A percentile compares a stretch with the other conserved stretches of the same genome.
These are phyloP conservation scores for Bedellia somnulentella DNA, from an alignment of 2,888 invertebrate genomes.

Conservation along the genomic window DNA sequence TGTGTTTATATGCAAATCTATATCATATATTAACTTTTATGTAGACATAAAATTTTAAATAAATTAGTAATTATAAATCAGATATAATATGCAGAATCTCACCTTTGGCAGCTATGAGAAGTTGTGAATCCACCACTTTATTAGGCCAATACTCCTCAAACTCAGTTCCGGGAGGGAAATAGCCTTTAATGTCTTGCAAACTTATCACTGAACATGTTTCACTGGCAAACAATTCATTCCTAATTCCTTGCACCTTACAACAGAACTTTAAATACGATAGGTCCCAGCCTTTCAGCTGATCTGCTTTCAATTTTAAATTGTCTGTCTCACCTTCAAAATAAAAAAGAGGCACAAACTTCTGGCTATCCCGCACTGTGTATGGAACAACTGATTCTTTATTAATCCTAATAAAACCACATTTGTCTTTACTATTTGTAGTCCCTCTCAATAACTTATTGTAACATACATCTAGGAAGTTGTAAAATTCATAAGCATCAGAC, in stretches of 20 bases:
- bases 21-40: too few species aligned
- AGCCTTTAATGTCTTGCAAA: conserved; percentile 85
- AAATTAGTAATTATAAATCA: too few species aligned
- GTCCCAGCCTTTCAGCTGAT: conserved; percentile 89
- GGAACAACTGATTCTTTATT: conserved; percentile 94
- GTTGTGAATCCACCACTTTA: conserved; percentile 81
- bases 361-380: conserved; percentile 79
- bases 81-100: too few species aligned
- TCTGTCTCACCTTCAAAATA: conserved; percentile 90
- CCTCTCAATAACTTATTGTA: conserved; percentile 79
- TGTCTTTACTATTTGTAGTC: conserved; percentile 69
- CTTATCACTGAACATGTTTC: conserved; percentile 90
- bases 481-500: conserved; percentile 87
- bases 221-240: conserved; percentile 88
- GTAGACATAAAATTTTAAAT: too few species aligned
- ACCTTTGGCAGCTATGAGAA: conserved; percentile 72
- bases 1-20: too few species aligned
- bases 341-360: conserved; percentile 89
- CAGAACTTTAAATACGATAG: conserved; percentile 91
- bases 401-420: conserved; percentile 89
- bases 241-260: conserved; percentile 91
- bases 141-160: conserved; percentile 94
- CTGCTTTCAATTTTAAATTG: conserved; percentile 83
- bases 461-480: conserved; percentile 87
- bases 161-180: conserved; percentile 85